Evolutionary conservation across 1,140 invertebrate genomes (phyloP), one percentile per base, ranked within the genome.

Genomic region (Drosophila aff.): DNA sequence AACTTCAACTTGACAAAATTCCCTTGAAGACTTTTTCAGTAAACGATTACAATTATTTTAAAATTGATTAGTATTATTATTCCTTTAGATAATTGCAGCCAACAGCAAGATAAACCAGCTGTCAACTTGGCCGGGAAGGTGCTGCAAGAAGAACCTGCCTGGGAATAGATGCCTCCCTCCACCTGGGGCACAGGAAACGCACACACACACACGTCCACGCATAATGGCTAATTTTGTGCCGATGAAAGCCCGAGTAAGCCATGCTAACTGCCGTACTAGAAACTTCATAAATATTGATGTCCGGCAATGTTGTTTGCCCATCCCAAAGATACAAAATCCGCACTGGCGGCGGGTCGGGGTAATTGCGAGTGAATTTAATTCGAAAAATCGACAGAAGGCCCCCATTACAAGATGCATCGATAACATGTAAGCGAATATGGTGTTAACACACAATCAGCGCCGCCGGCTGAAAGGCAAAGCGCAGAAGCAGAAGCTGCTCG

Each of bases 371-470:
- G 53, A 53, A 63, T 84, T 83, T 85, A 85, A 86, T 86, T 85
- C 67, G 68, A 85, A 85, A 82, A 82, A 79, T 76, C 69, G 74
- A 84, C 81, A 81, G 81, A 79, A 59, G 65, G 68, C 53, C 68
- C 64, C 23, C 79, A 85, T 87, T 87, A 89, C 81, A 89, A 76
- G 86, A 81, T 76, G 78, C 67, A 38, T 65, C 69, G 81, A 90
- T 89, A 90, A 76, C 81, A 85, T 89, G 85, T 85, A 89, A 89
- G 85, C 85, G 85, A 89, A 90, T 89, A 90, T 90, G 86, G 85
- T 89, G 85, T 89, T 89, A 89, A 89, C 85, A 89, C 67, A 90
- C 65, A 81, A 85, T 81, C 85, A 85, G 59, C 41, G 78, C 84
- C 81, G 21, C 50, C 21, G 62, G 75, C 75, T 33, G n/a, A 60